These are phyloP conservation scores for Ornithorhynchus anatinus DNA, from an alignment of 2,113 vertebrate genomes.

Conservation along the genomic window DNA sequence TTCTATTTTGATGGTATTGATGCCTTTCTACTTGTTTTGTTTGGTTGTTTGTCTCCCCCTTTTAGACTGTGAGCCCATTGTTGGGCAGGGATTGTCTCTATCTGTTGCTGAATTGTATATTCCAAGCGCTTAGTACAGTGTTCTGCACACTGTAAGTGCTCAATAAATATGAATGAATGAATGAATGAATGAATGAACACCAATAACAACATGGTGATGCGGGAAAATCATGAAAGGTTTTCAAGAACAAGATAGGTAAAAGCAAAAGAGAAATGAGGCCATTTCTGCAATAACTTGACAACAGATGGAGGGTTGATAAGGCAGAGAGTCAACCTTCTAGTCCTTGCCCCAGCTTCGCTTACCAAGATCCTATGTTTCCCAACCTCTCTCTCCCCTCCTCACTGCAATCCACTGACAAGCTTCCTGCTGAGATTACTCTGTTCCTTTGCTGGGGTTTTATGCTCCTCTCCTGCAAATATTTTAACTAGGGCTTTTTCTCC, in stretches of 20 bases:
- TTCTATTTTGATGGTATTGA: too few relatives aligned
- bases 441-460: constrained; percentile 6
- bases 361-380: constrained; percentile 34
- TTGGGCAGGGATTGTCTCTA: too few relatives aligned
- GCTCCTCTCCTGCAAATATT: not conserved
- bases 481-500: not conserved
- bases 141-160: too few relatives aligned
- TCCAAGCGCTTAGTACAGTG: too few relatives aligned
- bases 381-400: not conserved
- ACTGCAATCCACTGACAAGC: not conserved
- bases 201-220: not conserved
- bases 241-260: constrained; percentile 1
- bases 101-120: too few relatives aligned
- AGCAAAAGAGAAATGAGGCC: not conserved
- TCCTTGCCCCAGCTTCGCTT: not conserved
- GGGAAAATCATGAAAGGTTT: not conserved
- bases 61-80: too few relatives aligned
- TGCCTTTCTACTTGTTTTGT: too few relatives aligned
- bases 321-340: constrained; percentile 31
- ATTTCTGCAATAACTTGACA: constrained; percentile 3
- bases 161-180: too few relatives aligned
- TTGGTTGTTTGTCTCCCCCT: too few relatives aligned
- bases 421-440: constrained; percentile 2
- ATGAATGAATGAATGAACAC: too few relatives aligned
- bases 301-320: constrained; percentile 26